phyloP scores from a whole-genome alignment of 2,113 vertebrate species.

The Hippocampus zosterae region DNA sequence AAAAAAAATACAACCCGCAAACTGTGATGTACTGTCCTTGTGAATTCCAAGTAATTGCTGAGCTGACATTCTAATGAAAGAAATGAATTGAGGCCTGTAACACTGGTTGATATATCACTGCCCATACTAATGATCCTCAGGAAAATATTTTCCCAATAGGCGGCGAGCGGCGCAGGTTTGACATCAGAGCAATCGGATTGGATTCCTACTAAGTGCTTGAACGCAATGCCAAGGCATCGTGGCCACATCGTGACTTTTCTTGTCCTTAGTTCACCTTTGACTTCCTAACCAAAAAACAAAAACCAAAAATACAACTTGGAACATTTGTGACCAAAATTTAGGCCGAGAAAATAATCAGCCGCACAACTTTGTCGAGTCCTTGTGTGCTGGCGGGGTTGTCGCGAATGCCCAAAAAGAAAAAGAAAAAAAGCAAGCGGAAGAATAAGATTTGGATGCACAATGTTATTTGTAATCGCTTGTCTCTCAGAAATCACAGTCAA shows the following conservation, averaged over 20 bases:
- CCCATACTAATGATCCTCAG: not conserved
- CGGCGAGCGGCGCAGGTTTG: not conserved
- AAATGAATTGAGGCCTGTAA: not conserved
- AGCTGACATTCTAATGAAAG: not conserved
- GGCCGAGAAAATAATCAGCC: not conserved
- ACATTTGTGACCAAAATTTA: not conserved
- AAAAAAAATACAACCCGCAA: no score
- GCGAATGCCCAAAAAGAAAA: not conserved
- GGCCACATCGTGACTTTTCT: not conserved
- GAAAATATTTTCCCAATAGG: not conserved
- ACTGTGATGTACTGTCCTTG: not conserved
- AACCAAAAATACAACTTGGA: not conserved
- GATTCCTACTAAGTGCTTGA: not conserved
- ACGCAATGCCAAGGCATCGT: not conserved
- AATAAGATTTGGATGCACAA: not conserved
- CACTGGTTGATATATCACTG: not conserved
- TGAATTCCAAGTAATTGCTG: no score
- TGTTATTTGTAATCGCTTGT: not conserved
- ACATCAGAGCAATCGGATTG: not conserved
- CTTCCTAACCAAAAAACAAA: not conserved
- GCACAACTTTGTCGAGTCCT: not conserved
- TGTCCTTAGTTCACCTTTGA: not conserved
- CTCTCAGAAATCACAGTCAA: conserved; percentile 3
- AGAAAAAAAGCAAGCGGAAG: conserved; percentile 1
- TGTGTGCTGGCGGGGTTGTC: not conserved